Conservation (phyloP, 1,140 invertebrate genomes). For the Aphelenchoides fujianensis region DNA sequence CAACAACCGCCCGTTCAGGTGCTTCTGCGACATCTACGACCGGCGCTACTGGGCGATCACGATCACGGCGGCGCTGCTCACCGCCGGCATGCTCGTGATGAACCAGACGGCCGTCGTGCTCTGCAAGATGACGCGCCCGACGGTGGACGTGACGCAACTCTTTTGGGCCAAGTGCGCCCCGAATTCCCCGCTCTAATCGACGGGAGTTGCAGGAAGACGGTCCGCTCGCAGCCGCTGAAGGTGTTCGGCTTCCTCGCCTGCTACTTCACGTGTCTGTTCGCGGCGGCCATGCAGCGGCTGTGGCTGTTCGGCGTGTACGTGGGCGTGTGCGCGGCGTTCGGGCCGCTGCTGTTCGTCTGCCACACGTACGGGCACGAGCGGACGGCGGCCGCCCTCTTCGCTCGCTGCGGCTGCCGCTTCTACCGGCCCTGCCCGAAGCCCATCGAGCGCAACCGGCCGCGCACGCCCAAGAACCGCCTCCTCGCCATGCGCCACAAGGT, state of each 20-base stretch:
- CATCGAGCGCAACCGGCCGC: neutral
- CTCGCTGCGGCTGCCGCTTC: neutral
- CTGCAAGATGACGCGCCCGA: neutral
- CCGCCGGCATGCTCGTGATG: neutral
- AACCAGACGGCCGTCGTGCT: neutral
- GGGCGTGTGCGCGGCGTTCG: neutral
- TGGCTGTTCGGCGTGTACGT: neutral
- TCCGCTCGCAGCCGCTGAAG: neutral
- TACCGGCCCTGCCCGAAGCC: neutral
- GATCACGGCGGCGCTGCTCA: neutral
- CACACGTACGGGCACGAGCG: neutral
- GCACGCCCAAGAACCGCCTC: neutral
- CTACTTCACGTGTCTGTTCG: neutral
- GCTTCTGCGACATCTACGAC: neutral
- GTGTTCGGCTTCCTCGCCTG: neutral
- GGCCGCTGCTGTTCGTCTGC: neutral
- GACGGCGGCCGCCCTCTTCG: neutral
- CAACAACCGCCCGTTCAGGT: neutral
- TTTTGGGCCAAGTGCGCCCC: constrained; percentile 1
- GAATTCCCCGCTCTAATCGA: too few relatives aligned
- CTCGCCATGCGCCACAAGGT: neutral
- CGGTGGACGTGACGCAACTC: neutral
- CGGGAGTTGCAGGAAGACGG: neutral
- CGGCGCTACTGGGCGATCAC: neutral
- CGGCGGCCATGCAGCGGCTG: neutral